Evolutionary conservation across 2,888 invertebrate genomes (phyloP).

Genomic region (Tipula unca): DNA sequence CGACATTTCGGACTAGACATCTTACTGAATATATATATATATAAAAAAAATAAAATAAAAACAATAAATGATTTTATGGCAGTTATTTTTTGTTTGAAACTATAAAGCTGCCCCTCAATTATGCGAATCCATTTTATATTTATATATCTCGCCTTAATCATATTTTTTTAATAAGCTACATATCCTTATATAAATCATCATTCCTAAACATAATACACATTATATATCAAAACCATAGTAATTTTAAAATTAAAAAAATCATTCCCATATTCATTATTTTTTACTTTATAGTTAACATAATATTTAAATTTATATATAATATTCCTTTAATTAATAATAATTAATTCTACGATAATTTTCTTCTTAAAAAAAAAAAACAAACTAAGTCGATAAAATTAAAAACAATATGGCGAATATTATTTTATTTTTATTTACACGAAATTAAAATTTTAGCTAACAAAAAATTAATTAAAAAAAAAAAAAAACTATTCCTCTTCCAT

Average conservation of each 20-base stretch:
- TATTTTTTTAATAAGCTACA: background rate
- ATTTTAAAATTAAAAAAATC: background rate
- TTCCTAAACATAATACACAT: background rate
- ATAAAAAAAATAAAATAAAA: background rate
- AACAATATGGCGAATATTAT: background rate
- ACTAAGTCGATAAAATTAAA: background rate
- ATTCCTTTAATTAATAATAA: background rate
- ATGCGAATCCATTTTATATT: background rate
- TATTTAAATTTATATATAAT: background rate
- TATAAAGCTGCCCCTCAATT: background rate
- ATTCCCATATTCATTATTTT: background rate
- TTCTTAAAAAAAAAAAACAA: background rate
- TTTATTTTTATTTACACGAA: background rate
- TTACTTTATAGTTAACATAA: background rate
- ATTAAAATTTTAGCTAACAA: background rate
- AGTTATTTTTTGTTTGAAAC: background rate
- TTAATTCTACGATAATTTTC: background rate
- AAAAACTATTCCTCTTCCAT: background rate
- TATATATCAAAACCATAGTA: background rate
- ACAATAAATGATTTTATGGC: background rate
- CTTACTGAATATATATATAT: background rate
- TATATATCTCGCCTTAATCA: background rate
- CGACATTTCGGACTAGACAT: background rate
- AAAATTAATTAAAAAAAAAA: too few species aligned
- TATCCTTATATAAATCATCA: background rate